Evolutionary conservation across 37 sponge, comb jelly and placozoan genomes (phyloP).

Genomic region (Spongia lamella): DNA sequence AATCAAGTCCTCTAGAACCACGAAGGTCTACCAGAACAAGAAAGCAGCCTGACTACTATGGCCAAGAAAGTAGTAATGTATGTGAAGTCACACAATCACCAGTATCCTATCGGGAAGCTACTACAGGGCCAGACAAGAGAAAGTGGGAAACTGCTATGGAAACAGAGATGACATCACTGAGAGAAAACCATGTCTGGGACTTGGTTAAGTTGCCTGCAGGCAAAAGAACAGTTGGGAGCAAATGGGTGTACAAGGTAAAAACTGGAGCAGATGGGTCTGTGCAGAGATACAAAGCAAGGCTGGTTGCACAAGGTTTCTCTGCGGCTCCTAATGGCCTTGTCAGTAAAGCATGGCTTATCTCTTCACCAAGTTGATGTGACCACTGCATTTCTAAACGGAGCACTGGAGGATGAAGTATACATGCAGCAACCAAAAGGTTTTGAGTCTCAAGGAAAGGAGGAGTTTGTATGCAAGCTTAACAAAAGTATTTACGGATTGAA

Average conservation of each 20-base stretch:
- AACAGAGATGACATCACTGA: constrained; percentile 54
- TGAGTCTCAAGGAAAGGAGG: constrained; percentile 17
- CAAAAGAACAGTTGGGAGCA: constrained; percentile 19
- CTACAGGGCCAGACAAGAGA: constrained; percentile 16
- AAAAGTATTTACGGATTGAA: no score
- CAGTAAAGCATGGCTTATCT: constrained; percentile 28
- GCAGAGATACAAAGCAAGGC: constrained; percentile 46
- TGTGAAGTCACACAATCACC: background rate
- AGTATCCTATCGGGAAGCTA: constrained; percentile 32
- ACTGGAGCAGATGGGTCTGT: constrained; percentile 26
- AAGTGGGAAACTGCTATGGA: constrained; percentile 61
- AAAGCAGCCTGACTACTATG: background rate
- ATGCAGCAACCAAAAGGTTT: constrained; percentile 60
- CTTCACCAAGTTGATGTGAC: constrained; percentile 53
- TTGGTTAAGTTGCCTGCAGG: constrained; percentile 8
- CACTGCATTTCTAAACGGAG: constrained; percentile 56
- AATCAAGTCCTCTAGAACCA: background rate
- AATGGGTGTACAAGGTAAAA: constrained; percentile 54
- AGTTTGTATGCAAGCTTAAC: constrained; percentile 41
- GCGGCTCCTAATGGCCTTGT: constrained; percentile 24
- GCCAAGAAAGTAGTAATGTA: background rate
- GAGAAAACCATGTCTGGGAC: constrained; percentile 53
- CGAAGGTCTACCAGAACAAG: constrained; percentile 1
- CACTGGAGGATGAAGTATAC: constrained; percentile 49
- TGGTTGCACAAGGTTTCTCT: constrained; percentile 59